Conservation (phyloP, 2,888 invertebrate genomes). For the Melipona bicolor region DNA sequence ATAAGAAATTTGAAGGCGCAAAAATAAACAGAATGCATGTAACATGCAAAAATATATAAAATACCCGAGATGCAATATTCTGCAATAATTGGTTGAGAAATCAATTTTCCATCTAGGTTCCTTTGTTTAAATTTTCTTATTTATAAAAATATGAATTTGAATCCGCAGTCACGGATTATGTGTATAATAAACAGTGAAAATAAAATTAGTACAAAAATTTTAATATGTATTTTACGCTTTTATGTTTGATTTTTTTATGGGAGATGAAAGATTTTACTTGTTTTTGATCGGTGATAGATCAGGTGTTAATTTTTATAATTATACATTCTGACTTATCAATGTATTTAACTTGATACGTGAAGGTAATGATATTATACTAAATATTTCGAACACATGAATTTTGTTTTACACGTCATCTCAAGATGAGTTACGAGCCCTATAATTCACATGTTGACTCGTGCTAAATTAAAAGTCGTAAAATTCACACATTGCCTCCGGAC, state of each 20-base stretch:
- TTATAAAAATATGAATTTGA: too few species aligned
- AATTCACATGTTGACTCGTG: conserved; percentile 18
- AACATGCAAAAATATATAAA: too few species aligned
- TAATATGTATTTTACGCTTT: not conserved
- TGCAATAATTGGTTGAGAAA: too few species aligned
- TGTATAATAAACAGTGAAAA: not conserved
- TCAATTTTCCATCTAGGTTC: too few species aligned
- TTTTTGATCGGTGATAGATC: not conserved
- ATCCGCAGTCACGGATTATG: too few species aligned
- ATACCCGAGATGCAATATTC: too few species aligned
- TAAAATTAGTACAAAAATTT: not conserved
- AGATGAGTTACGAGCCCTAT: conserved; percentile 16
- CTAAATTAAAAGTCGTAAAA: conserved; percentile 32
- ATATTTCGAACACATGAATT: conserved; percentile 7
- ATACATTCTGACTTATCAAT: not conserved
- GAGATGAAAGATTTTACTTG: not conserved
- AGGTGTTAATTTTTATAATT: not conserved
- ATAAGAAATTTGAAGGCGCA: too few species aligned
- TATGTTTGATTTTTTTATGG: not conserved
- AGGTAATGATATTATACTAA: not conserved
- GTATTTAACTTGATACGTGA: not conserved
- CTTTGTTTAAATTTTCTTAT: too few species aligned
- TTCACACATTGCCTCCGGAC: not conserved
- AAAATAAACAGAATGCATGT: too few species aligned
- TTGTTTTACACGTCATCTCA: not conserved